phyloP scores from a whole-genome alignment of 1,140 invertebrate genomes.

The Drosophila baimaii region DNA sequence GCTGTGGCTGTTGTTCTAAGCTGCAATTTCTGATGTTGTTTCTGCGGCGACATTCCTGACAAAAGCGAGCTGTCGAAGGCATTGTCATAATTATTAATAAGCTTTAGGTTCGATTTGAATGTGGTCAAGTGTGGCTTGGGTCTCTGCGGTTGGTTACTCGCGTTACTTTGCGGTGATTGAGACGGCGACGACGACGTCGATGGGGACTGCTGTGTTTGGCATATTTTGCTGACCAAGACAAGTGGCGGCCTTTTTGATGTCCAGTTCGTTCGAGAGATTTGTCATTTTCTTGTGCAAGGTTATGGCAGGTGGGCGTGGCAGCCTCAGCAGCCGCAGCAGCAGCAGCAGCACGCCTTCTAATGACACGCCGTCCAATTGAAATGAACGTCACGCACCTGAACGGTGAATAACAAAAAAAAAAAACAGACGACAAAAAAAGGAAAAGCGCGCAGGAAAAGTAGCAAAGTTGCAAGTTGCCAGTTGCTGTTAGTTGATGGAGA shows the following conservation, averaged over 20 bases:
- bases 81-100: conserved; percentile 80
- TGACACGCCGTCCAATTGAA: conserved; percentile 61
- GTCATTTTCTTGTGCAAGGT: conserved; percentile 54
- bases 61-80: conserved; percentile 35
- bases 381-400: conserved; percentile 61
- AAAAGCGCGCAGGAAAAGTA: conserved; percentile 53
- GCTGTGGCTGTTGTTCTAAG: conserved; percentile 42
- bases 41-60: conserved; percentile 62
- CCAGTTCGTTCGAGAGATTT: conserved; percentile 45
- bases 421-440: conserved; percentile 14
- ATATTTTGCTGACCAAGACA: conserved; percentile 26
- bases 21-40: conserved; percentile 13
- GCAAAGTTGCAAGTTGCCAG: conserved; percentile 18
- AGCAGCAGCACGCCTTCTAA: conserved; percentile 41
- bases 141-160: conserved; percentile 6
- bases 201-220: conserved; percentile 32
- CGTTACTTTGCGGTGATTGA: conserved; percentile 23
- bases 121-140: conserved; percentile 57
- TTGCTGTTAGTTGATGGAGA: conserved; percentile 41
- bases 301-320: conserved; percentile 41
- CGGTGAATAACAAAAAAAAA: conserved; percentile 28
- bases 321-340: not conserved
- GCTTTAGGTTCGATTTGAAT: conserved; percentile 61
- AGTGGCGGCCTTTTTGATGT: conserved; percentile 62
- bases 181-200: not conserved